phyloP scores from a whole-genome alignment of 2,888 invertebrate species.

The Cancer borealis region DNA sequence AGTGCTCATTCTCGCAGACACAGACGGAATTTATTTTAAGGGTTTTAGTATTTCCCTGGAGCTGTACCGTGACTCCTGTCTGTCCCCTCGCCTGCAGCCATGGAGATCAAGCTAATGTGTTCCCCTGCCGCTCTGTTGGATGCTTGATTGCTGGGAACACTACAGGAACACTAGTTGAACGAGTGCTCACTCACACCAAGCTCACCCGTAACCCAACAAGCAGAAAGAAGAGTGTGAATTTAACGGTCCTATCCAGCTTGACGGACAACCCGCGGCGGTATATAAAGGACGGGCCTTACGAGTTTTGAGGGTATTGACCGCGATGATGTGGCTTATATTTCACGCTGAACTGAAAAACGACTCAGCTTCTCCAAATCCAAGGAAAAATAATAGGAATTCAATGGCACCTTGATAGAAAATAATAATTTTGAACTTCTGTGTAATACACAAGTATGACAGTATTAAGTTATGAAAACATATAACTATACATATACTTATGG shows the following conservation, averaged over 20 bases:
- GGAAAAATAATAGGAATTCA: neutral
- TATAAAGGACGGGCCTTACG: neutral
- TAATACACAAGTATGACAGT: neutral
- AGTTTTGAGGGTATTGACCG: neutral
- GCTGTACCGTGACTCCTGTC: neutral
- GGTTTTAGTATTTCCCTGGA: neutral
- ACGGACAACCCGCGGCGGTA: neutral
- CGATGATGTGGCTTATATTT: slow-evolving; percentile 6
- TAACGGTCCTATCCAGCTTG: slow-evolving; percentile 16
- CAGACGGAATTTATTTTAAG: neutral
- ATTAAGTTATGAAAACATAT: neutral
- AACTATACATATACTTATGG: no score
- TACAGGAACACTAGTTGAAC: neutral
- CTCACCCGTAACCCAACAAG: neutral
- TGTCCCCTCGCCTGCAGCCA: neutral
- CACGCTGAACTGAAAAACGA: neutral
- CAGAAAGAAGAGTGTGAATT: neutral
- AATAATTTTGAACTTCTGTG: neutral
- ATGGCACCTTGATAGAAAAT: neutral
- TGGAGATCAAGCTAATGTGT: neutral
- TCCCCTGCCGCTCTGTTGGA: neutral
- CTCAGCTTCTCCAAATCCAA: neutral
- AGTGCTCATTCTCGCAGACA: neutral
- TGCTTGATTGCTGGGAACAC: slow-evolving; percentile 10
- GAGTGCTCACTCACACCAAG: neutral